phyloP scores from a whole-genome alignment of 2,797 vertebrate species.

The Epinephelus coioides region DNA sequence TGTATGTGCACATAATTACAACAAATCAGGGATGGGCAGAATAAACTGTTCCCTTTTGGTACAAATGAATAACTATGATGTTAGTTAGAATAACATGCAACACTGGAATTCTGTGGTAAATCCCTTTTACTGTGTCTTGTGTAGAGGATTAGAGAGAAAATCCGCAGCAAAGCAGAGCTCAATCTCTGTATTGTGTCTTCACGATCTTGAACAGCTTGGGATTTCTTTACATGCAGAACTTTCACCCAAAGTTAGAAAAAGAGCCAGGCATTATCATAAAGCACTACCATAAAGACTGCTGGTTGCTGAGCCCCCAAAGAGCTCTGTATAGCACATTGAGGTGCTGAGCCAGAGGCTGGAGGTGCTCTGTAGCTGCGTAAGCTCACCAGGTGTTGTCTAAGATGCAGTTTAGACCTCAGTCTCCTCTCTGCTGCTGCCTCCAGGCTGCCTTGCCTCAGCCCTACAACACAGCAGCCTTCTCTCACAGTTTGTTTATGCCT shows the following conservation, averaged over 20 bases:
- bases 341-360: conserved; percentile 43
- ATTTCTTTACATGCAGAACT: conserved; percentile 56
- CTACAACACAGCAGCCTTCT: conserved; percentile 30
- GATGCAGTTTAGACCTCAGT: conserved; percentile 57
- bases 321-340: conserved; percentile 6
- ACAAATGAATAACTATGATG: conserved; percentile 24
- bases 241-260: conserved; percentile 53
- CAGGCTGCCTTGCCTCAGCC: conserved; percentile 52
- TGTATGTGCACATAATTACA: not conserved
- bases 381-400: conserved; percentile 63
- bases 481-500: conserved; percentile 63
- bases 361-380: conserved; percentile 41
- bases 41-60: not conserved
- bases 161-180: conserved; percentile 55
- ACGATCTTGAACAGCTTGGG: conserved; percentile 58
- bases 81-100: conserved; percentile 29
- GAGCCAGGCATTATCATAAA: conserved; percentile 41
- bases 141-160: conserved; percentile 65
- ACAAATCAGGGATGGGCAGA: not conserved
- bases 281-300: conserved; percentile 1
- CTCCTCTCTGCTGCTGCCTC: conserved; percentile 54
- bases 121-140: conserved; percentile 38
- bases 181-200: conserved; percentile 58
- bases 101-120: conserved; percentile 29
- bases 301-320: conserved; percentile 34